phyloP scores from a whole-genome alignment of 2,797 vertebrate species.

The Macropodus opercularis region DNA sequence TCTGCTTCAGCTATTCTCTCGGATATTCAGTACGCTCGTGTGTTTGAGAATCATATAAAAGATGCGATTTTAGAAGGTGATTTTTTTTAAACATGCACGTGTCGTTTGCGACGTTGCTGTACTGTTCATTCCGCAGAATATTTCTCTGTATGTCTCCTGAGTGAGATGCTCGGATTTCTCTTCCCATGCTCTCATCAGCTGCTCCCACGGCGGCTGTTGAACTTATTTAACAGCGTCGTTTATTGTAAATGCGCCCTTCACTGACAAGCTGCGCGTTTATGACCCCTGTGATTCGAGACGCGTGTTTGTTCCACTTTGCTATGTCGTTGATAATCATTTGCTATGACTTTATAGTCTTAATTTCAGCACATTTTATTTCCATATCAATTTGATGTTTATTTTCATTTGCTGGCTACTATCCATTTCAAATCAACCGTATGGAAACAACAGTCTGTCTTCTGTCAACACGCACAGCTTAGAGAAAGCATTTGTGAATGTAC shows the following conservation, averaged over 20 bases:
- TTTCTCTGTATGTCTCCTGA: background rate
- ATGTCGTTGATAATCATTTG: too few relatives aligned
- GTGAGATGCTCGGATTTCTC: background rate
- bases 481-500: too few relatives aligned
- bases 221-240: slow-evolving; percentile 14
- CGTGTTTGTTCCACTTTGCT: too few relatives aligned
- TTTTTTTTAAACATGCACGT: background rate
- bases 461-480: too few relatives aligned
- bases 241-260: background rate
- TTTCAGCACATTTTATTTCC: background rate
- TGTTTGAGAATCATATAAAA: too few relatives aligned
- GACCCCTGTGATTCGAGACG: background rate
- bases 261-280: background rate
- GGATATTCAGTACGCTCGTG: slow-evolving; percentile 25
- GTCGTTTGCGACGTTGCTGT: background rate
- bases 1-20: background rate
- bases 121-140: background rate
- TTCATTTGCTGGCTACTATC: background rate
- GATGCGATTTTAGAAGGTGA: too few relatives aligned
- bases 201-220: slow-evolving; percentile 2
- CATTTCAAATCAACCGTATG: background rate
- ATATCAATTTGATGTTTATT: background rate
- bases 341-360: background rate
- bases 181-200: background rate
- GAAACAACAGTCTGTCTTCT: too few relatives aligned